These are phyloP conservation scores for Buceros bicornis DNA, from an alignment of 2,797 vertebrate genomes.

Conservation along the genomic window DNA sequence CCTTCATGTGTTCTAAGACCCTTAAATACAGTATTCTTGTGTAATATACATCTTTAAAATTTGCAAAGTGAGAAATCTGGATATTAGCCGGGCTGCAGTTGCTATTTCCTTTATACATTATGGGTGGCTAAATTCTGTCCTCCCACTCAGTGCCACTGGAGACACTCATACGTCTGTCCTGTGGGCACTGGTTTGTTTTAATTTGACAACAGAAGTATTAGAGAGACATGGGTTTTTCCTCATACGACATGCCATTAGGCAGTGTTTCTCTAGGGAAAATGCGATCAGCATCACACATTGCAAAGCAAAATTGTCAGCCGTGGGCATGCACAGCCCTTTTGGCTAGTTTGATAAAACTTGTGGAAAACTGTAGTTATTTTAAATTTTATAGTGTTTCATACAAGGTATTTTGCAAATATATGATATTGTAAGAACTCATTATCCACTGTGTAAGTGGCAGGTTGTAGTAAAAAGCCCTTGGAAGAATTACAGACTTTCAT, in stretches of 20 bases:
- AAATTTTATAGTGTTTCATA: background rate
- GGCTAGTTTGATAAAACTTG: background rate
- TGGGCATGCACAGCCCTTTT: background rate
- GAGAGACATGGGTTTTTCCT: background rate
- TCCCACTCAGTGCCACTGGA: background rate
- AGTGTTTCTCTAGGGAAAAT: background rate
- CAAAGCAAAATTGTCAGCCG: background rate
- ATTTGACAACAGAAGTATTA: background rate
- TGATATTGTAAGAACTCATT: background rate
- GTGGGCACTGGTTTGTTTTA: accelerated
- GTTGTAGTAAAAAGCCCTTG: background rate
- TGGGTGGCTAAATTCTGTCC: background rate
- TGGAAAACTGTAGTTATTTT: background rate
- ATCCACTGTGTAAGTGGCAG: background rate
- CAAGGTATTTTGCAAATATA: background rate
- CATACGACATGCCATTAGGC: background rate
- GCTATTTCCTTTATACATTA: background rate
- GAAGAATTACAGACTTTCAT: background rate
- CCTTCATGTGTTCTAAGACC: background rate
- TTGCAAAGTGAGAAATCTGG: background rate
- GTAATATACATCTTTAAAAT: background rate
- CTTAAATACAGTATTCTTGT: background rate
- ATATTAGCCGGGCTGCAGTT: background rate
- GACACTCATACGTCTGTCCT: background rate
- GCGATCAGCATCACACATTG: background rate